Base-by-base conservation (phyloP, 2,113 vertebrate genomes). In the Triplophysa dalaica region DNA sequence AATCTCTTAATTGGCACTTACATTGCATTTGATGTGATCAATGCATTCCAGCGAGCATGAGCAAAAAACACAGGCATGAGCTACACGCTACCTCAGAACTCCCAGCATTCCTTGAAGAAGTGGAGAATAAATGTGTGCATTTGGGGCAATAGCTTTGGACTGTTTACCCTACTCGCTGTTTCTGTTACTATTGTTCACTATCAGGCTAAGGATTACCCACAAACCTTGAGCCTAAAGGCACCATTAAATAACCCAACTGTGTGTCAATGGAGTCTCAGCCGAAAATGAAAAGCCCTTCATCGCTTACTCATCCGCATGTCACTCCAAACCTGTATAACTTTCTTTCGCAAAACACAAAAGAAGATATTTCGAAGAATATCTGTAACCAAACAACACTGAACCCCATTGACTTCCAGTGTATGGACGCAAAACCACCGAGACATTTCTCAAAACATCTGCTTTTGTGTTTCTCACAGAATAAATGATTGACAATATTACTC, bases 201-300 rank as follows among this genome's bases (percentile, higher is more conserved):
- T 87, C 83, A 83, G 66, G 70, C 70, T 70, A 80, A 79, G 86
- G 82, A 89, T 89, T 86, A 76, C 83, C 84, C 78, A 82, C 78
- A 78, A 85, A 91, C 89, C 87, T 92, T 91, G 87, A 90, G 88
- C 88, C 17, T 79, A 78, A 80, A 83, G 81, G 79, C 80, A 67
- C 24, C 82, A 70, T 26, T 88, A 87, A 89, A 89, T 87, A 77
- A 88, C 74, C 74, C 61, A 66, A 8, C 58, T 64, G 80, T 58
- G 48, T 77, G 43, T 45, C 43, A 45, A 45, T 45, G 75, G 74
- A 75, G 38, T 75, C 66, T 60, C 17, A n/a, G 6, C 33, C 33
- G 7, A 38, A 38, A 38, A 38, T 38, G 33, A 38, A 38, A 38
- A 38, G 0, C 33, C 33, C 6, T 38, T 38, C 6, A 38, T 38